Evolutionary conservation across 2,797 vertebrate genomes (phyloP).

Genomic region (Pteronotus mesoamericanus): DNA sequence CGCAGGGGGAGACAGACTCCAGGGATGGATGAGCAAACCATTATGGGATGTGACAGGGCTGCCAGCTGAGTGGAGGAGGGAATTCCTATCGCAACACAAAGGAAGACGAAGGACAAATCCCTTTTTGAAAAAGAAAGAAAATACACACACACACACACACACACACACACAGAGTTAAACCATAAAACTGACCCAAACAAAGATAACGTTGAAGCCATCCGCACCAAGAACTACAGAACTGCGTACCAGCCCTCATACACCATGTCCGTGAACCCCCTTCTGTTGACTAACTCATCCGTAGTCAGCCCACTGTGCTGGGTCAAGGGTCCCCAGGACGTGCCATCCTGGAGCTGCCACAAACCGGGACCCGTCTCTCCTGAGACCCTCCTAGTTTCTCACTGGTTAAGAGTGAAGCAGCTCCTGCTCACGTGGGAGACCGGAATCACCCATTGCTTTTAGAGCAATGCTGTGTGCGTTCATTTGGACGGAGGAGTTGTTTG

Average conservation of each 20-base stretch:
- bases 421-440: background rate
- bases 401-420: background rate
- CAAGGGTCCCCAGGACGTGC: background rate
- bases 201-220: background rate
- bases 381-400: accelerated
- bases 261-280: no score
- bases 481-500: background rate
- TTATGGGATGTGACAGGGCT: accelerated
- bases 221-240: background rate
- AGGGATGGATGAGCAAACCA: accelerated
- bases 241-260: accelerated
- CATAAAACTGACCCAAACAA: no score
- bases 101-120: background rate
- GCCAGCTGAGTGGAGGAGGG: background rate
- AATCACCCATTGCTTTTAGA: no score
- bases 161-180: background rate
- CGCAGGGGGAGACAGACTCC: accelerated
- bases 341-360: no score
- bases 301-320: accelerated
- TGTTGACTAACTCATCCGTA: no score
- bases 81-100: no score
- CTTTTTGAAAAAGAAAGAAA: background rate
- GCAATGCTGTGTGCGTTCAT: background rate
- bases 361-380: accelerated
- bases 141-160: no score